Conservation (phyloP, 2,797 vertebrate species). For the Acanthurus lineatus region DNA sequence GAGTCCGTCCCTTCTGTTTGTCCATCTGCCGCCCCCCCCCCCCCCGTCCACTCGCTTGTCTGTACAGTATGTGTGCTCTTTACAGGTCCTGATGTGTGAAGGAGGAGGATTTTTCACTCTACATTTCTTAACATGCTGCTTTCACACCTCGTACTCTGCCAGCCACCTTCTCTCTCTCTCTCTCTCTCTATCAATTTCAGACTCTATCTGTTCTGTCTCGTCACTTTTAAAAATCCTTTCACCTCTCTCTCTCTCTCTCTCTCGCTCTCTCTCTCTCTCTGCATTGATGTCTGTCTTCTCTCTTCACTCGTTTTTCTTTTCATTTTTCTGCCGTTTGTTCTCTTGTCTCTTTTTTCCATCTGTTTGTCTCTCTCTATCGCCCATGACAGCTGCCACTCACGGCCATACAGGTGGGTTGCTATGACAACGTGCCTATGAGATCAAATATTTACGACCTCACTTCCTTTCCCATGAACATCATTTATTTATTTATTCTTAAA, state of each 20-base stretch:
- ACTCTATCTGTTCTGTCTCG: neutral
- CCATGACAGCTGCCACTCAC: constrained; percentile 57
- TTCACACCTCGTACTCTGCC: constrained; percentile 21
- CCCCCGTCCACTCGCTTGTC: neutral
- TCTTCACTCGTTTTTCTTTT: neutral
- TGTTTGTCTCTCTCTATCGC: neutral
- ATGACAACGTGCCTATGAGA: constrained; percentile 25
- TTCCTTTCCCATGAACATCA: neutral
- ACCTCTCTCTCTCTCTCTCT: neutral
- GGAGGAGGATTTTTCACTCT: constrained; percentile 32
- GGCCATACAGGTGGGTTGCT: constrained; percentile 40
- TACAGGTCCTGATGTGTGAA: constrained; percentile 15
- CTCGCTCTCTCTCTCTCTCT: neutral
- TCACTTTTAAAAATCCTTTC: neutral
- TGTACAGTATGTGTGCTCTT: neutral
- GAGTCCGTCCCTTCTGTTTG: constrained; percentile 44
- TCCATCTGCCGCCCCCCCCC: constrained; percentile 47
- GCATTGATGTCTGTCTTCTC: too few species aligned
- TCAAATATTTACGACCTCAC: constrained; percentile 43
- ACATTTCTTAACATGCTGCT: constrained; percentile 38
- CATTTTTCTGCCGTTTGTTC: neutral
- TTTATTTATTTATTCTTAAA: constrained; percentile 17
- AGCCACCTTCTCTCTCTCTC: neutral
- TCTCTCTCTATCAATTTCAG: neutral
- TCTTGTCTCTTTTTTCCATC: neutral